phyloP scores from a whole-genome alignment of 92 coral and sea anemone genomes.

The Umimayanthus kanabou region DNA sequence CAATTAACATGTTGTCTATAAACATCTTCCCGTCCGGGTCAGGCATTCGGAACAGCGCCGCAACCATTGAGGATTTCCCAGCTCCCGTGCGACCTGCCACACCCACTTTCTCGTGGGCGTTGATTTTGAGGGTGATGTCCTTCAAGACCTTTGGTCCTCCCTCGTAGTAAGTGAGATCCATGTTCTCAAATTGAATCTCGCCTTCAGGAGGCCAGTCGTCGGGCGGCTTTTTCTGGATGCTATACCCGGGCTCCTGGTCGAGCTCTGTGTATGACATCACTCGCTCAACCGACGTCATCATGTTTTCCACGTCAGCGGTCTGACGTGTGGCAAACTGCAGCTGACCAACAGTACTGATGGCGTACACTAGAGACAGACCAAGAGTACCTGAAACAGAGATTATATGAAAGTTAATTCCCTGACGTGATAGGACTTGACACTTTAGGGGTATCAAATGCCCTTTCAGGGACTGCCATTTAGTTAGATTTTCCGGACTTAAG shows the following conservation, averaged over 20 bases:
- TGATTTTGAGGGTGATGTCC: conserved; percentile 57
- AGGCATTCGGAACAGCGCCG: conserved; percentile 93
- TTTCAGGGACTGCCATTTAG: too few relatives aligned
- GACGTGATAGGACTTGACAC: not conserved
- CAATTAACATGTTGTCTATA: conserved; percentile 74
- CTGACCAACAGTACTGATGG: conserved; percentile 96
- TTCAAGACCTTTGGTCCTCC: conserved; percentile 81
- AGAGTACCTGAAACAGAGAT: conserved; percentile 67
- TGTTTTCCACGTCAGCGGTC: conserved; percentile 91
- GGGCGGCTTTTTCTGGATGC: conserved; percentile 72
- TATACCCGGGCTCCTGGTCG: conserved; percentile 74
- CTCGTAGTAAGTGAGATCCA: conserved; percentile 83
- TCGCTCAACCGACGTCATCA: conserved; percentile 94
- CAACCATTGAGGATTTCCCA: conserved; percentile 91
- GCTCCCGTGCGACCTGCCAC: conserved; percentile 98
- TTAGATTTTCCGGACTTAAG: too few relatives aligned
- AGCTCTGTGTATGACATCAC: conserved; percentile 90
- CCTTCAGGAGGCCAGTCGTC: conserved; percentile 90
- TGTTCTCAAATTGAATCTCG: conserved; percentile 78
- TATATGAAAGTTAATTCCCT: not conserved
- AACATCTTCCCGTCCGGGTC: conserved; percentile 83
- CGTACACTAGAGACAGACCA: conserved; percentile 88
- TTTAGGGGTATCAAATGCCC: not conserved
- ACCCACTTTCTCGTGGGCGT: conserved; percentile 84
- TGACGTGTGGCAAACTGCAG: conserved; percentile 96